A percentile compares a stretch with the other conserved stretches of the same genome.
phyloP scores from a whole-genome alignment of 1,140 invertebrate species.

The Ceratosolen fusciceps region DNA sequence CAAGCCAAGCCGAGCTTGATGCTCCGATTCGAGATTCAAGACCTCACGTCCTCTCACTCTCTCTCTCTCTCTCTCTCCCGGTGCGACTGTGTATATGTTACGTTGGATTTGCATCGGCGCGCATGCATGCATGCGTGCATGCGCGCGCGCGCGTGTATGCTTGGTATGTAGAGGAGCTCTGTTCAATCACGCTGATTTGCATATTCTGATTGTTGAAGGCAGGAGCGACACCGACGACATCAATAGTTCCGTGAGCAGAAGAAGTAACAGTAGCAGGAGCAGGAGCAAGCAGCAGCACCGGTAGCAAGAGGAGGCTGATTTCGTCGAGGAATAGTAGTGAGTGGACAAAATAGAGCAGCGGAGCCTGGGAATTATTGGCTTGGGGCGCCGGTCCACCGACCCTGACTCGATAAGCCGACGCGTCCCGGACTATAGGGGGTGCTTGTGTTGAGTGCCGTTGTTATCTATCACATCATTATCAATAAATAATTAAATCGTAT shows the following conservation, averaged over 20 bases:
- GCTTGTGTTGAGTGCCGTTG: slow-evolving; percentile 15
- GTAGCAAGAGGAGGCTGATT: neutral
- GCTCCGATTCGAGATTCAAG: slow-evolving; percentile 47
- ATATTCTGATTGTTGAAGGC: slow-evolving; percentile 51
- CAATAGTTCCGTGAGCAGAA: neutral
- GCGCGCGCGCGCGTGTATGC: neutral
- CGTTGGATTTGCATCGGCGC: neutral
- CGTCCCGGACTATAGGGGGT: neutral
- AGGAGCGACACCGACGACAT: neutral
- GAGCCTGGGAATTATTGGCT: neutral
- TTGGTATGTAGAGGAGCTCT: neutral
- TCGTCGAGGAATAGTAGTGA: neutral
- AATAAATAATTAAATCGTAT: too few relatives aligned
- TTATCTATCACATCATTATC: too few relatives aligned
- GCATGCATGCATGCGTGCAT: neutral
- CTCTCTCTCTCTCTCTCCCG: slow-evolving; percentile 26
- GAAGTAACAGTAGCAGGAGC: too few relatives aligned
- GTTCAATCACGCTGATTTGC: slow-evolving; percentile 49
- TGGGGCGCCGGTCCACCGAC: neutral
- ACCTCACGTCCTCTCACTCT: slow-evolving; percentile 35
- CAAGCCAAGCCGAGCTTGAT: neutral
- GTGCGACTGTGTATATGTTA: neutral
- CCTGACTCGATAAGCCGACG: neutral
- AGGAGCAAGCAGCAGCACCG: neutral
- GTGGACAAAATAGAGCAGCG: neutral